Percentiles rank a stretch among this genome's conserved stretches.
These are phyloP conservation scores for Pristionchus fissidentatus DNA, from an alignment of 2,888 invertebrate genomes.

Conservation along the genomic window DNA sequence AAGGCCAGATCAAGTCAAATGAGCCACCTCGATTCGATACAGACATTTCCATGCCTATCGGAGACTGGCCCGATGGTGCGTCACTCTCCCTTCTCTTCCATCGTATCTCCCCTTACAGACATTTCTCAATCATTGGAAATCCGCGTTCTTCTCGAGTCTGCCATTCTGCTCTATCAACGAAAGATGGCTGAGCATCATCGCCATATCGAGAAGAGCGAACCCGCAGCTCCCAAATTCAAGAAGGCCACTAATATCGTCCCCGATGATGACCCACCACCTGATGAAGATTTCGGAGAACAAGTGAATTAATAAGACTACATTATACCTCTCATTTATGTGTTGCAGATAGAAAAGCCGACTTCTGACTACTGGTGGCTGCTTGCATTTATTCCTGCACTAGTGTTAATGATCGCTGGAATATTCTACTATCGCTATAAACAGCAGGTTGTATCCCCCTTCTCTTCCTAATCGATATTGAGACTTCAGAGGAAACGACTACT, in stretches of 20 bases:
- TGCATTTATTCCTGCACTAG: background rate
- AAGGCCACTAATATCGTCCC: background rate
- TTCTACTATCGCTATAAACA: constrained; percentile 12
- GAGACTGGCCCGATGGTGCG: background rate
- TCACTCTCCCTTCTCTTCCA: background rate
- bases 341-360: background rate
- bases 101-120: background rate
- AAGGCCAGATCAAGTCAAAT: background rate
- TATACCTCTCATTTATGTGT: background rate
- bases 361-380: background rate
- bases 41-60: constrained; percentile 1
- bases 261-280: background rate
- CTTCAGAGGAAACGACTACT: constrained; percentile 23
- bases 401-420: background rate
- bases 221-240: background rate
- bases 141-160: background rate
- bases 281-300: background rate
- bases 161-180: background rate
- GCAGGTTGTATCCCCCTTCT: background rate
- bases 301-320: background rate
- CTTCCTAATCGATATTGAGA: background rate
- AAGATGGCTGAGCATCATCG: background rate
- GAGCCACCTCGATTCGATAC: background rate
- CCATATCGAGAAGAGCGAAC: background rate
- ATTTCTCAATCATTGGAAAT: background rate